Conservation (phyloP, 2,113 vertebrate species). For the Aphyosemion australe region DNA sequence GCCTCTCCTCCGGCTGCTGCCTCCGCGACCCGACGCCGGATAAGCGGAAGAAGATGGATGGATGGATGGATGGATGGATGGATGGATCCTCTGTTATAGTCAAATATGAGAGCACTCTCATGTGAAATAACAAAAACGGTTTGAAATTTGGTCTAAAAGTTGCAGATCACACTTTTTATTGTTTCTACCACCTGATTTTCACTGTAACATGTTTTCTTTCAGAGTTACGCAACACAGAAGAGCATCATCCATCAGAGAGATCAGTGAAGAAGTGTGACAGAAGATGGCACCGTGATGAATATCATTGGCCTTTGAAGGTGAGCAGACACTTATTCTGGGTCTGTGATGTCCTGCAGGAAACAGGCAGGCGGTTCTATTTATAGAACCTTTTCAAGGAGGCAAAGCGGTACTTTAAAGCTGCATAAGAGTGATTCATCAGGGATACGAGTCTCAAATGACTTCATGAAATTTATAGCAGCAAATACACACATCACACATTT, state of each 20-base stretch:
- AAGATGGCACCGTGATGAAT: constrained; percentile 19
- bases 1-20: no score
- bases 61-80: no score
- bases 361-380: constrained; percentile 48
- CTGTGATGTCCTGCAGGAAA: constrained; percentile 31
- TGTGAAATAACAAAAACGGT: no score
- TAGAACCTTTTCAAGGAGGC: constrained; percentile 51
- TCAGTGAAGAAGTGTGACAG: constrained; percentile 5
- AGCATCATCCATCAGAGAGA: constrained; percentile 27
- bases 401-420: constrained; percentile 28
- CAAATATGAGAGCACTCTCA: no score
- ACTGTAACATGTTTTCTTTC: background rate
- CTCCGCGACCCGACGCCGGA: no score
- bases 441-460: background rate
- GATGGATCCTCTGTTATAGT: no score
- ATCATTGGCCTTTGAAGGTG: constrained; percentile 48
- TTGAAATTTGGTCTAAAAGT: no score
- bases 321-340: constrained; percentile 43
- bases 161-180: background rate
- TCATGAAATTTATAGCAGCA: constrained; percentile 7
- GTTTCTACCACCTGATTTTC: no score
- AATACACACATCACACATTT: constrained; percentile 5
- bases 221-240: no score
- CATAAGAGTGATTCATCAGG: background rate
- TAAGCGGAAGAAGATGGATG: no score